Base-by-base conservation (phyloP, 1,140 invertebrate genomes). In the Tribolium madens region DNA sequence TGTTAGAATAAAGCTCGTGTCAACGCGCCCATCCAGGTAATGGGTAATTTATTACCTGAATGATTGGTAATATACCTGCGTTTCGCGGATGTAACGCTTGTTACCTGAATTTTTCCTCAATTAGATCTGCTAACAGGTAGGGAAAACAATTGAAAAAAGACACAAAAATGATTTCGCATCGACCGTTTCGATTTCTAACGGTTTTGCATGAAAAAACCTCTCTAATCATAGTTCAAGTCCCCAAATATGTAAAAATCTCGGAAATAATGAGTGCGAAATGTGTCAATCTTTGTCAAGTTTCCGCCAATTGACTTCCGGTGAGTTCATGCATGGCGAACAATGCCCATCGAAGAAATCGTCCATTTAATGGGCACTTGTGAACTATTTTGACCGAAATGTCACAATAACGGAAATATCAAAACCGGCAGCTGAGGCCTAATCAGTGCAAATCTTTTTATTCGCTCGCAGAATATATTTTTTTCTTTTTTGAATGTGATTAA, bases 301-400 rank as follows among this genome's bases (percentile, higher is more conserved):
- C 70, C 70, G 70, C 70, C 70, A 72, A 72, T 72, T 72, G 70
- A 72, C 70, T 72, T 72, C 70, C 70, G 70, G 70, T 10, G 70
- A 52, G 46, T 72, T 31, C 46, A 72, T 52, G n/a, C 70, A 72
- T 15, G 13, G 15, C 18, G 47, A 70, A 71, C 36, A 71, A 71
- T 72, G 70, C 18, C 36, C 36, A 69, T 71, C 46, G 70, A 14
- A 50, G 50, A 33, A 52, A 26, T 26, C 6, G 13, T 14, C 17
- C 47, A 26, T 31, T 72, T 72, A 72, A 72, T 72, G 46, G 46
- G 46, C 70, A 72, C 70, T 72, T 72, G 70, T 52, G 70, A 36
- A 36, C 42, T 72, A 72, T 72, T 72, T 72, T 72, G 70, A 72
- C 70, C 21, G 46, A 72, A 50, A 52, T 52, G 70, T 72, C 70